A percentile compares a stretch with the other conserved stretches of the same genome.
Conservation (phyloP, 1,140 invertebrate genomes). For the Lepidurus packardi region DNA sequence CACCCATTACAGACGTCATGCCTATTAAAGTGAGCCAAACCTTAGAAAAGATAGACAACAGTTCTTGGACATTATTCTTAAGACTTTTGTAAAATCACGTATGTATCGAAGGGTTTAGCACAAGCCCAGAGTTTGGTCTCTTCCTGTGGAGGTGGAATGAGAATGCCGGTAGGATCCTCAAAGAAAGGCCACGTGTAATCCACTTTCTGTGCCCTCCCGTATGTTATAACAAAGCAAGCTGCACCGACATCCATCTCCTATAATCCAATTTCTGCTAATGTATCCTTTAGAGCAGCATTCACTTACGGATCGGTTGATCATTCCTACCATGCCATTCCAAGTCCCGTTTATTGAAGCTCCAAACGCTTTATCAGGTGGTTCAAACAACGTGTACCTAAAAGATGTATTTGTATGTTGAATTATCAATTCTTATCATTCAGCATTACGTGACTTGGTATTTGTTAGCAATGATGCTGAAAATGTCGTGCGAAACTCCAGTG, state of each 20-base stretch:
- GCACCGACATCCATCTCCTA: conserved; percentile 23
- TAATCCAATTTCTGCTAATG: background rate
- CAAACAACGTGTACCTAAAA: background rate
- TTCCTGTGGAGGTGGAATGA: conserved; percentile 27
- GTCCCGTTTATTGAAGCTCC: conserved; percentile 23
- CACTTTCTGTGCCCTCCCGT: conserved; percentile 8
- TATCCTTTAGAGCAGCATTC: background rate
- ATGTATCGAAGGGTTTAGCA: conserved; percentile 24
- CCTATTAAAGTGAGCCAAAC: background rate
- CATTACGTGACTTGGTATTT: background rate
- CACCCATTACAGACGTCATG: background rate
- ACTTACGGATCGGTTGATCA: conserved; percentile 17
- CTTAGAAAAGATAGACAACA: background rate
- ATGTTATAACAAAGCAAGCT: conserved; percentile 22
- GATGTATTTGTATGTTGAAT: background rate
- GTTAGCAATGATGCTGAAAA: background rate
- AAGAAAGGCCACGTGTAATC: conserved; percentile 27
- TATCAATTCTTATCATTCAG: background rate
- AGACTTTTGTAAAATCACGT: background rate
- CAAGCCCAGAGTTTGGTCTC: conserved; percentile 1
- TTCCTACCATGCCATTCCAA: conserved; percentile 29
- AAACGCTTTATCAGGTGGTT: conserved; percentile 25
- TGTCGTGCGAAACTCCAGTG: conserved; percentile 1
- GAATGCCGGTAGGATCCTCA: conserved; percentile 26
- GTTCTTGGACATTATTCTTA: background rate